Base-by-base conservation (phyloP, 2,113 vertebrate genomes). In the Oceanites oceanicus region DNA sequence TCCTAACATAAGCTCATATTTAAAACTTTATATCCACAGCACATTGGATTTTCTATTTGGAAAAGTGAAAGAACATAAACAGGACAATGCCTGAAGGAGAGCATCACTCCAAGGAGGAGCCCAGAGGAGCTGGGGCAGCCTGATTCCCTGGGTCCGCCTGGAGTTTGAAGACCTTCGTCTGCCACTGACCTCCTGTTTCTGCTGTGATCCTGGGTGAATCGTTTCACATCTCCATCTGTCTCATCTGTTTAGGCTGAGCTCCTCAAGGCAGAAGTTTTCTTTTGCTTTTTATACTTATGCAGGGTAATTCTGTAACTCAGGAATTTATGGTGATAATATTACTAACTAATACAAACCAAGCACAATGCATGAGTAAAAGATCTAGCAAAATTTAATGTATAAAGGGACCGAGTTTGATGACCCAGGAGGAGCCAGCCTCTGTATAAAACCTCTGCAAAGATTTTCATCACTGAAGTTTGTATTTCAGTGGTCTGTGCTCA, bases 231-330 rank as follows among this genome's bases (percentile, higher is more conserved):
- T 87, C 71, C 32, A 32, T 65, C 62, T 65, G 27, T 76, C 80
- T 91, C 58, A 50, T 55, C 67, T 73, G n/a, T 32, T 93, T 82
- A 91, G 73, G 45, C 27, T 65, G 68, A 93, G 49, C 49, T 89
- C 25, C 73, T 90, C 25, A n/a, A 25, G 61, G 45, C 14, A 91
- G 30, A 6, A 11, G 10, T 19, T 58, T 56, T 77, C 30, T 94
- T 94, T 65, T 49, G 11, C 30, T 72, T 84, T 86, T 10, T 81
- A 1, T 68, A 70, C 49, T 90, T 81, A 49, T n/a, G 11, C 27
- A 78, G 30, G 15, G 30, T 72, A 94, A 79, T 11, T 56, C 15
- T 67, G 14, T 76, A 87, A 82, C 47, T 66, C 42, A 34, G 16
- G 36, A 86, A 61, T 1, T 81, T 47, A 27, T 0, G 1, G 40